A percentile compares a stretch with the other conserved stretches of the same genome.
Conservation (phyloP, 2,888 invertebrate genomes). For the Hemaris fuciformis region DNA sequence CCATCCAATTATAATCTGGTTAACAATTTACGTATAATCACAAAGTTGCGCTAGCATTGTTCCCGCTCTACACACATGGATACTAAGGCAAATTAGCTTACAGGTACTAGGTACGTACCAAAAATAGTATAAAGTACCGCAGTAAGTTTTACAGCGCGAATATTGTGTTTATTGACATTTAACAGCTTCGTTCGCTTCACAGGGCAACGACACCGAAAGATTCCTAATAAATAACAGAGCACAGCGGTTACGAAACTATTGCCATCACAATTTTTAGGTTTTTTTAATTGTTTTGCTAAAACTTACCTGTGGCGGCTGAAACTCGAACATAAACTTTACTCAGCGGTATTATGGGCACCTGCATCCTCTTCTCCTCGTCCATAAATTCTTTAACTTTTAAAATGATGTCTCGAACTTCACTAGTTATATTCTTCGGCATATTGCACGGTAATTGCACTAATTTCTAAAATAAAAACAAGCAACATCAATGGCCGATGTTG, state of each 20-base stretch:
- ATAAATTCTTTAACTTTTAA: constrained; percentile 75
- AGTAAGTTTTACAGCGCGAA: too few relatives aligned
- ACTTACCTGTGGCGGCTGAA: constrained; percentile 71
- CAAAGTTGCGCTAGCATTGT: too few relatives aligned
- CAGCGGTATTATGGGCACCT: constrained; percentile 74
- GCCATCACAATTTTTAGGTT: not conserved
- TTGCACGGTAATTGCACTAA: constrained; percentile 25
- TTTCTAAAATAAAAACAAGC: constrained; percentile 28
- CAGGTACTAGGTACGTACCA: too few relatives aligned
- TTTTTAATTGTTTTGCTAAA: constrained; percentile 8
- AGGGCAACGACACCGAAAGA: not conserved
- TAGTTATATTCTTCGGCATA: constrained; percentile 76
- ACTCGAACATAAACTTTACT: constrained; percentile 74
- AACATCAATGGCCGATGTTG: constrained; percentile 18
- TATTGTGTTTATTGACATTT: not conserved
- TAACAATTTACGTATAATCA: too few relatives aligned
- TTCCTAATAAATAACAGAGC: not conserved
- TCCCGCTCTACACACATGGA: too few relatives aligned
- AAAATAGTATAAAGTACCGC: too few relatives aligned
- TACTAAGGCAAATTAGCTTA: too few relatives aligned
- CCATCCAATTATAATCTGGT: too few relatives aligned
- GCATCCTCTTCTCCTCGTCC: constrained; percentile 77
- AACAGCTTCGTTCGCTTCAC: not conserved
- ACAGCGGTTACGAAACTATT: not conserved
- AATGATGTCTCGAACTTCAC: constrained; percentile 74